Evolutionary conservation across 2,888 invertebrate genomes (phyloP).

Genomic region (Catotricha subobsoleta): DNA sequence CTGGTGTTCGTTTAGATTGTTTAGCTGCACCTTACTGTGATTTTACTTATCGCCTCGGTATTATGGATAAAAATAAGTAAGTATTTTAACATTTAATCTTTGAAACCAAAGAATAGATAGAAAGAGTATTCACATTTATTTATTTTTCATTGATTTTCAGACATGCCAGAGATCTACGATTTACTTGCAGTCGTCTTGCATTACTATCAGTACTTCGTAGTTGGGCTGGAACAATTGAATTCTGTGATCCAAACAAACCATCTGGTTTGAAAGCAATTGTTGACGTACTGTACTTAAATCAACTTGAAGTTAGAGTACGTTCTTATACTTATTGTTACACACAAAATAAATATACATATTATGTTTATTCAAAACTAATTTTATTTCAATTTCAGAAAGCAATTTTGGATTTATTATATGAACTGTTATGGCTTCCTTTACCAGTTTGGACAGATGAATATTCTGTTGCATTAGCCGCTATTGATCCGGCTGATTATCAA

Average conservation of each 20-base stretch:
- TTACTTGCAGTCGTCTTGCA: constrained; percentile 70
- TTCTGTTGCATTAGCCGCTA: constrained; percentile 67
- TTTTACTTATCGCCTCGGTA: constrained; percentile 58
- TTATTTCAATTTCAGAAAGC: constrained; percentile 47
- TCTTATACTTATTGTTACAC: constrained; percentile 7
- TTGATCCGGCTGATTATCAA: constrained; percentile 70
- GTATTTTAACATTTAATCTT: constrained; percentile 9
- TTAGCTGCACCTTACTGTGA: constrained; percentile 89
- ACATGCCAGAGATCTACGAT: constrained; percentile 62
- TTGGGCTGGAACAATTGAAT: constrained; percentile 79
- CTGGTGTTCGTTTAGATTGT: constrained; percentile 65
- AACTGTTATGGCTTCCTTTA: constrained; percentile 69
- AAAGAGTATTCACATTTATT: too few species aligned
- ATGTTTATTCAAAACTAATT: too few species aligned
- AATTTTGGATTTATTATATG: constrained; percentile 79
- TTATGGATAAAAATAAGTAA: constrained; percentile 53
- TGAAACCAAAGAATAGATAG: not conserved
- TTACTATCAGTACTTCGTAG: constrained; percentile 71
- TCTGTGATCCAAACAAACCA: constrained; percentile 59
- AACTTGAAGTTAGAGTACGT: constrained; percentile 76
- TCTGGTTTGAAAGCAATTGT: constrained; percentile 63
- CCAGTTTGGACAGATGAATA: constrained; percentile 90
- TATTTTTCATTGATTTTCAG: constrained; percentile 27
- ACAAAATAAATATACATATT: not conserved
- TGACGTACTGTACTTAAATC: constrained; percentile 65